phyloP scores from a whole-genome alignment of 2,888 invertebrate genomes.

The Lasius platythorax region DNA sequence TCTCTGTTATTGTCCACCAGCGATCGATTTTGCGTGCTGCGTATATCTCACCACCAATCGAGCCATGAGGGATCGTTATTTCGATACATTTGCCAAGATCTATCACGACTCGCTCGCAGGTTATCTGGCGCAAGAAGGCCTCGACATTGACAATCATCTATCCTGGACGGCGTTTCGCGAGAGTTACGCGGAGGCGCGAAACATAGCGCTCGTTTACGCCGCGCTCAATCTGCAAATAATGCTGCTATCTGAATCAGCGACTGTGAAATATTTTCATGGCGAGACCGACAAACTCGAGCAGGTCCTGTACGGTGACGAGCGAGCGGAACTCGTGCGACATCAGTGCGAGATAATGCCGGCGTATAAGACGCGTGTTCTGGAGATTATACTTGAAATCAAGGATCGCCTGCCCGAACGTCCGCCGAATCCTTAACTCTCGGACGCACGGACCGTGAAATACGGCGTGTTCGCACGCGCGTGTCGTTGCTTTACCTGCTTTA shows the following conservation, averaged over 20 bases:
- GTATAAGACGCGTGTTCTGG: slow-evolving; percentile 66
- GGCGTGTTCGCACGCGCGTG: not conserved
- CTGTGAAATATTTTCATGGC: slow-evolving; percentile 57
- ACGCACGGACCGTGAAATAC: not conserved
- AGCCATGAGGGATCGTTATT: slow-evolving; percentile 67
- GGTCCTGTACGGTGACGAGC: slow-evolving; percentile 62
- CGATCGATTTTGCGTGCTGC: slow-evolving; percentile 75
- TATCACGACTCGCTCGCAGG: slow-evolving; percentile 71
- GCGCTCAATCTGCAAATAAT: slow-evolving; percentile 68
- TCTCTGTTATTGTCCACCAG: slow-evolving; percentile 75
- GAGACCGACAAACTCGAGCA: slow-evolving; percentile 59
- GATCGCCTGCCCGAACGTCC: slow-evolving; percentile 65
- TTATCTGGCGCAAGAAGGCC: slow-evolving; percentile 60
- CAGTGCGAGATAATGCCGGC: slow-evolving; percentile 56
- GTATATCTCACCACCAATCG: slow-evolving; percentile 76
- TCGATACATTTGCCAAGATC: slow-evolving; percentile 69
- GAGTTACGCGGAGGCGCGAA: slow-evolving; percentile 55
- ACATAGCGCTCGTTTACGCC: slow-evolving; percentile 51
- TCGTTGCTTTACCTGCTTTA: slow-evolving; percentile 51
- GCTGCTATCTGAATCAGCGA: slow-evolving; percentile 59
- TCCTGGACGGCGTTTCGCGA: slow-evolving; percentile 67
- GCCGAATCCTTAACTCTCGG: slow-evolving; percentile 33
- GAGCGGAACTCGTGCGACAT: slow-evolving; percentile 60
- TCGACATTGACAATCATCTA: slow-evolving; percentile 64
- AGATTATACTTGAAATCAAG: slow-evolving; percentile 70